A percentile compares a stretch with the other conserved stretches of the same genome.
phyloP scores from a whole-genome alignment of 2,888 invertebrate species.

The Lithosia quadra region DNA sequence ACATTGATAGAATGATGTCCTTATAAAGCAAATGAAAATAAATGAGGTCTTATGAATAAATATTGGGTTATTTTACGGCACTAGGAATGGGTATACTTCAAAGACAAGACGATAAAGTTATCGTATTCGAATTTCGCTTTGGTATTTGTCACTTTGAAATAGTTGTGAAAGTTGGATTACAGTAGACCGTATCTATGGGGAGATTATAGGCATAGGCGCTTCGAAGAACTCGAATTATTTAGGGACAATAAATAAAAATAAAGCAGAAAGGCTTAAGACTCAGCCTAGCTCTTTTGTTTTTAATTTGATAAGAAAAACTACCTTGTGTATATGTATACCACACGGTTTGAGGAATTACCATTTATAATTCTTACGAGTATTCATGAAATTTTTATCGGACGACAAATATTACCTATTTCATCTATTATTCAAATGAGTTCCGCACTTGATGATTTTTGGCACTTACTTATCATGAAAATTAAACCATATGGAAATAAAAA shows the following conservation, averaged over 20 bases:
- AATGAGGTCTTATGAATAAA: slow-evolving; percentile 37
- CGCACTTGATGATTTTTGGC: not conserved
- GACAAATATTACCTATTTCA: too few relatives aligned
- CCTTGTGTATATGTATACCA: too few relatives aligned
- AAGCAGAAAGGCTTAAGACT: not conserved
- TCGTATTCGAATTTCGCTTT: not conserved
- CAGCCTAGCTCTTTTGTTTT: not conserved
- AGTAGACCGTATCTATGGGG: not conserved
- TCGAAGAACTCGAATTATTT: not conserved
- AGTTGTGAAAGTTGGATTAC: not conserved
- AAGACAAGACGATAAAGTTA: slow-evolving; percentile 13
- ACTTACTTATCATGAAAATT: slow-evolving; percentile 4
- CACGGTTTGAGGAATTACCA: too few relatives aligned
- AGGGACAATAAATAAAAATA: not conserved
- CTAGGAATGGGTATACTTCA: slow-evolving; percentile 13
- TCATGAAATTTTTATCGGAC: too few relatives aligned
- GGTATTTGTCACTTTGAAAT: not conserved
- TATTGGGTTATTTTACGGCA: slow-evolving; percentile 28
- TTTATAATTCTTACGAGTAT: too few relatives aligned
- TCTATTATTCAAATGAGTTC: not conserved
- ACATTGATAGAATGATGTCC: not conserved
- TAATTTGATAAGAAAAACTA: too few relatives aligned
- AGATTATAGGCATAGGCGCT: not conserved
- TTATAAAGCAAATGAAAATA: slow-evolving; percentile 25
- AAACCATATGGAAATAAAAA: not conserved